Evolutionary conservation across 2,888 invertebrate genomes (phyloP), one percentile per base, ranked within the genome.

Genomic region (Lasius fuliginosus): DNA sequence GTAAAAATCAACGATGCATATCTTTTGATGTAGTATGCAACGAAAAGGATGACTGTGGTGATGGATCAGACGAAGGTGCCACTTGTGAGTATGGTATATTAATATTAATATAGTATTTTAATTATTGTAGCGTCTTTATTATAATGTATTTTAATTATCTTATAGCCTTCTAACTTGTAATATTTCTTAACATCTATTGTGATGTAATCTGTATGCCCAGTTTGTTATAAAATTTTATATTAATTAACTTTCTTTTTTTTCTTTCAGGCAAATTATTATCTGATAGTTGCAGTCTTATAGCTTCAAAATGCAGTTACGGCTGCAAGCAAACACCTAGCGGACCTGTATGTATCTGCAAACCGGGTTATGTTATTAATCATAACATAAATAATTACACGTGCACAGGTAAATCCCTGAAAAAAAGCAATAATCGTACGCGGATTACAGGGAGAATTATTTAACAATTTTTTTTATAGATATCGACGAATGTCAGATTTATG

Each of bases 401-500:
- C 46, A 30, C 36, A 60, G 93, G 93, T 93, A 90, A 86, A 60
- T 75, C 6, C 12, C 0, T n/a, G 4, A 23, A 1, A 36, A 36
- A 58, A 58, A 62, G 3, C 30, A 46, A 36, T 42, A 60, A 73
- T 62, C 8, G 11, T 33, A 18, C 9, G 33, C 6, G 1, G 9
- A 64, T 42, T 3, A 5, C 2, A 49, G 3, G n/a, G 1, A 23
- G 23, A 0, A n/a, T 49, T 15, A n/a, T 4, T 4, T 60, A 36
- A 85, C 93, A 81, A 92, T 56, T 81, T 15, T 86, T 82, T 77
- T 68, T 18, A 92, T 94, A 86, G 97, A 97, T 89, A 95, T 97
- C 4, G 95, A 98, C 92, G 97, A 97, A 91, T 98, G 98, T 89
- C 94, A 95, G 53, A 93, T 94, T 0, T 95, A 95, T 85, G 97